These are phyloP conservation scores for Lepidothrix coronata DNA, from an alignment of 2,113 vertebrate genomes.

Conservation along the genomic window DNA sequence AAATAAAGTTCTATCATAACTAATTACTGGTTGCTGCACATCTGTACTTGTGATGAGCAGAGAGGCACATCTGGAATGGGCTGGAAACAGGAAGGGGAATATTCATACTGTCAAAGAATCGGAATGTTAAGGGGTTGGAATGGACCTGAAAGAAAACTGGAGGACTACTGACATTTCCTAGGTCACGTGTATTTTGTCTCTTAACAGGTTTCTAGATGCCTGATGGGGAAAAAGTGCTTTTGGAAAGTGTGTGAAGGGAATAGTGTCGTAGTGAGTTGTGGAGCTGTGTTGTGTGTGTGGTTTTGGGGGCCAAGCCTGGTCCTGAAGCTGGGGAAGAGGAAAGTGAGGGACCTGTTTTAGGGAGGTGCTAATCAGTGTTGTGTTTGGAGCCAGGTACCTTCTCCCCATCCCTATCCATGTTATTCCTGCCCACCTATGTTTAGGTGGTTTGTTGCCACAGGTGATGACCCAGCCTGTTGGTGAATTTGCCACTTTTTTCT, in stretches of 20 bases:
- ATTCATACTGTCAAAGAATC: neutral
- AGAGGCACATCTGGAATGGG: neutral
- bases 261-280: neutral
- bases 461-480: neutral
- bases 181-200: neutral
- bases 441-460: neutral
- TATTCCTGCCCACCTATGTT: neutral
- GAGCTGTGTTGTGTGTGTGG: neutral
- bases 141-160: neutral
- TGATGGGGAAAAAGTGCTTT: too few species aligned
- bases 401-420: rapidly evolving
- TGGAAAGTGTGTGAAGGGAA: neutral
- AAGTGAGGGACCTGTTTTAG: neutral
- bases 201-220: neutral
- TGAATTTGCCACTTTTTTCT: neutral
- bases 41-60: neutral
- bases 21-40: neutral
- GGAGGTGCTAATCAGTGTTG: neutral
- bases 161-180: neutral
- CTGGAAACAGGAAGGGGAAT: neutral
- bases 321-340: neutral
- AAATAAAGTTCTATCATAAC: neutral
- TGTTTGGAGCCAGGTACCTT: neutral
- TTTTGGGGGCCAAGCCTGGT: neutral
- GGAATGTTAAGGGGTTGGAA: neutral